phyloP scores from a whole-genome alignment of 2,888 invertebrate genomes.

The Eudasyphora cyanicolor region DNA sequence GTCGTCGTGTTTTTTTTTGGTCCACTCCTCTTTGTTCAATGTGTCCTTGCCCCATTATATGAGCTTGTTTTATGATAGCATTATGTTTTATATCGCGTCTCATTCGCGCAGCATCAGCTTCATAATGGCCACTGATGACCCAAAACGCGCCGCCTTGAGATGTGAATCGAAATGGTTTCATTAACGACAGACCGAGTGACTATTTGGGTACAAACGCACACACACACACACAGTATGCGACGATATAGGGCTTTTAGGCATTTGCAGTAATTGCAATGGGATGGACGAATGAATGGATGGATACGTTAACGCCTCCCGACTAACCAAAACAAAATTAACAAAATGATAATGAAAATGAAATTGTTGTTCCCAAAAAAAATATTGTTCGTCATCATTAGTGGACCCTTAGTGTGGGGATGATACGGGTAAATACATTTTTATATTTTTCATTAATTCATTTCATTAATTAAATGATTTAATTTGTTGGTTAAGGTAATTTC shows the following conservation, averaged over 20 bases:
- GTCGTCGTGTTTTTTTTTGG: not conserved
- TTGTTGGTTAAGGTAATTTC: too few relatives aligned
- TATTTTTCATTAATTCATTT: too few relatives aligned
- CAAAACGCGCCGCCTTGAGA: not conserved
- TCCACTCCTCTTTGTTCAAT: not conserved
- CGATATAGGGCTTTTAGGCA: not conserved
- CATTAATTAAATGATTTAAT: too few relatives aligned
- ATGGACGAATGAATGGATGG: too few relatives aligned
- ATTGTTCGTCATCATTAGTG: not conserved
- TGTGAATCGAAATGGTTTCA: conserved; percentile 33
- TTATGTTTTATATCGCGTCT: conserved; percentile 46
- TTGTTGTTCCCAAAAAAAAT: not conserved
- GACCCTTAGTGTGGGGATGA: not conserved
- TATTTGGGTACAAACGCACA: not conserved
- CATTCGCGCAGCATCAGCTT: conserved; percentile 10
- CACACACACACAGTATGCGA: too few relatives aligned
- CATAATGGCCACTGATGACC: not conserved
- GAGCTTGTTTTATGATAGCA: conserved; percentile 40
- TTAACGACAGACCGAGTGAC: conserved; percentile 10
- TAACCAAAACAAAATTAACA: conserved; percentile 18
- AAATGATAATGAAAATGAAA: not conserved
- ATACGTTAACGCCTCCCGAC: conserved; percentile 42
- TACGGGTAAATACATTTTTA: too few relatives aligned
- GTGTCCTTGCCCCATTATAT: conserved; percentile 35
- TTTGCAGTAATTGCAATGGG: conserved; percentile 34